These are phyloP conservation scores for Callosobruchus maculatus DNA, from an alignment of 2,888 invertebrate species.

Conservation along the genomic window DNA sequence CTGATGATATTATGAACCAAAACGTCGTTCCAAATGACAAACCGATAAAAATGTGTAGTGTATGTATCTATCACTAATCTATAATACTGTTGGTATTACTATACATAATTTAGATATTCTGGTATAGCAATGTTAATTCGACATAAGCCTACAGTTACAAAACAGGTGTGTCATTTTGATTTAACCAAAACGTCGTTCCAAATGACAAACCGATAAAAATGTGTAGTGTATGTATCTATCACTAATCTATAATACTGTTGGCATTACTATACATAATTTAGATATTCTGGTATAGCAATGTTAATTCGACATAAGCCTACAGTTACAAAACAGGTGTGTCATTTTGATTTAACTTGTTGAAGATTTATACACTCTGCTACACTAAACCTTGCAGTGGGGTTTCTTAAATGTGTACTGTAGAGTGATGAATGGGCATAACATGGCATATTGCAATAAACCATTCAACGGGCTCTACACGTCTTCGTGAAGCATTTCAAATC, in stretches of 20 bases:
- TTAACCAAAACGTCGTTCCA: too few relatives aligned
- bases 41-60: too few relatives aligned
- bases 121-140: background rate
- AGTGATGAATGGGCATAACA: background rate
- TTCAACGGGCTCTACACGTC: background rate
- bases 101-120: too few relatives aligned
- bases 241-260: too few relatives aligned
- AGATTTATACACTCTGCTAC: background rate
- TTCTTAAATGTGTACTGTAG: background rate
- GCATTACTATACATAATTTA: too few relatives aligned
- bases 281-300: background rate
- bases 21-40: too few relatives aligned
- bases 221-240: too few relatives aligned
- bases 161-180: background rate
- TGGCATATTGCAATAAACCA: background rate
- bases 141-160: background rate
- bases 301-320: background rate
- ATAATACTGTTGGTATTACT: too few relatives aligned
- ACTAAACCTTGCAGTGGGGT: background rate
- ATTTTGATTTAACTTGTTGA: background rate
- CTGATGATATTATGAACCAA: too few relatives aligned
- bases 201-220: too few relatives aligned
- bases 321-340: background rate
- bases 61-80: too few relatives aligned
- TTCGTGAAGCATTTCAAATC: background rate